Evolutionary conservation across 92 coral and sea anemone species (phyloP), one percentile per base, ranked within the genome.

Genomic region (Porites lobata): DNA sequence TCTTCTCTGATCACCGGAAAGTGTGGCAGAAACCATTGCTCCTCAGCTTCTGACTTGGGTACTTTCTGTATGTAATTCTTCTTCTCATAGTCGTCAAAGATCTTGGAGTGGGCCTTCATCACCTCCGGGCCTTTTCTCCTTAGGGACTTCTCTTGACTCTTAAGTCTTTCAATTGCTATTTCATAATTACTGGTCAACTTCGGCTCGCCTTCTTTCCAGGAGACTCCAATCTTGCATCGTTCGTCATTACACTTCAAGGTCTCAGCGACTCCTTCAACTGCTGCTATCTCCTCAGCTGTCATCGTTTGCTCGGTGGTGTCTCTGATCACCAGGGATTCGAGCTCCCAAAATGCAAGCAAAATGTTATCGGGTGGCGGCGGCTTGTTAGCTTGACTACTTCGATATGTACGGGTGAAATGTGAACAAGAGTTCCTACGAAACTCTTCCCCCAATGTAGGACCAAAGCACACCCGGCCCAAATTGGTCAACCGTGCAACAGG

Each of bases 401-500:
- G 89, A 86, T 89, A 89, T 67, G 88, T 86, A 70, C 80, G 78
- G 52, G 87, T 86, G 67, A 72, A 50, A 68, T 87, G 94, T 29
- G 94, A 82, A 64, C 79, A 86, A 74, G 80, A 19, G 19, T 82
- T 61, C 69, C 57, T 32, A 63, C 72, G 75, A 81, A 73, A 63
- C 52, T 75, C 78, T 65, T 74, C 79, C 58, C 83, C 64, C 75
- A 81, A 52, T 50, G 91, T 65, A 22, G 95, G 93, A 53, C 95
- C 91, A 78, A 93, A 90, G 77, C 95, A 87, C 71, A 87, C 85
- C 94, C 94, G 87, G 47, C 87, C 84, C 68, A 78, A 85, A 71
- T 79, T 75, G 50, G 90, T 88, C 82, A 74, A 53, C 74, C 88
- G 78, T 29, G 92, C 95, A 76, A 88, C 77, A 14, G 95, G 95